Evolutionary conservation across 2,888 invertebrate genomes (phyloP).

Genomic region (Ormyrus nitidulus): DNA sequence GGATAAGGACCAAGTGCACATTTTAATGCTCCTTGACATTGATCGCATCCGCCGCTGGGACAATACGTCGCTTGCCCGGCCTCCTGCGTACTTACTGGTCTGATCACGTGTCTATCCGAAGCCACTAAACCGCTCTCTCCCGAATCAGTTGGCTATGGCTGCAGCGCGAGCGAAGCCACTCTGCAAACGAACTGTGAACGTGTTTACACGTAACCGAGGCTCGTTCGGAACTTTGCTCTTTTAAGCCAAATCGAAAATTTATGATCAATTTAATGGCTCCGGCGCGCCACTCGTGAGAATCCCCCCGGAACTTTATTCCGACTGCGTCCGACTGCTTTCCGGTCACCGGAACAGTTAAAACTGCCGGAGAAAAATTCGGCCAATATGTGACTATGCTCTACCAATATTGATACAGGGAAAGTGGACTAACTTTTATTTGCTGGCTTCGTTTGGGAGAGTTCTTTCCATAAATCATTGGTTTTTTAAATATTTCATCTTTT

Average conservation of each 20-base stretch:
- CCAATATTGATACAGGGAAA: neutral
- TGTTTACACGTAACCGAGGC: constrained; percentile 21
- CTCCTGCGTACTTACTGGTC: constrained; percentile 12
- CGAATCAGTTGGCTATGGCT: constrained; percentile 18
- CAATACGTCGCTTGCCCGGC: constrained; percentile 11
- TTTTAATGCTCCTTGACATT: constrained; percentile 53
- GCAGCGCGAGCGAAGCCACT: neutral
- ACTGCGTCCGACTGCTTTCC: constrained; percentile 7
- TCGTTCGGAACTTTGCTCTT: neutral
- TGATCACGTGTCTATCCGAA: constrained; percentile 33
- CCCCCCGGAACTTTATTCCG: constrained; percentile 10
- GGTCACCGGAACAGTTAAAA: constrained; percentile 18
- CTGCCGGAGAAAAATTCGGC: constrained; percentile 9
- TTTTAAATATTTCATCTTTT: too few species aligned
- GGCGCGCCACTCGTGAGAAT: constrained; percentile 9
- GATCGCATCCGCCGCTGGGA: constrained; percentile 36
- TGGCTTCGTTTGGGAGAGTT: too few species aligned
- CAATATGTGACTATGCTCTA: neutral
- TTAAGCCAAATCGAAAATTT: constrained; percentile 47
- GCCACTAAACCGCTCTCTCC: constrained; percentile 18
- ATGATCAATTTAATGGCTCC: constrained; percentile 42
- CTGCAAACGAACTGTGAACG: constrained; percentile 39
- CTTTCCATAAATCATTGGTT: too few species aligned
- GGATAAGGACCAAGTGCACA: constrained; percentile 13
- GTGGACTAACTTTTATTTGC: neutral